phyloP scores from a whole-genome alignment of 1,140 invertebrate species.

The Zaprionus tsacasi region DNA sequence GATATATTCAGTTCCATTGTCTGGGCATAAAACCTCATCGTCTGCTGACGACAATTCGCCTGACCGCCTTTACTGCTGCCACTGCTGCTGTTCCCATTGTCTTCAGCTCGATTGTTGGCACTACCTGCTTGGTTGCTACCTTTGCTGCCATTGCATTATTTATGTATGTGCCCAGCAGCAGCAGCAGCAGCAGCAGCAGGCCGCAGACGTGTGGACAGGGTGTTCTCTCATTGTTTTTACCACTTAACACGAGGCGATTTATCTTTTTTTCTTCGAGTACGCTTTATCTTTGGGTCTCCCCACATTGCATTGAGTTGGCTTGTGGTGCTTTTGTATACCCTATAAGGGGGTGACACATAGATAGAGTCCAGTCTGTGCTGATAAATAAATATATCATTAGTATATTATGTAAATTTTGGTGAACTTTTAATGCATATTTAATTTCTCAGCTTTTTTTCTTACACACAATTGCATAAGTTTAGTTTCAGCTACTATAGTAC shows the following conservation, averaged over 20 bases:
- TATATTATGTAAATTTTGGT: too few species aligned
- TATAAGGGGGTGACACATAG: neutral
- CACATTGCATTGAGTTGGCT: neutral
- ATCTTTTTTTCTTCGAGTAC: constrained; percentile 46
- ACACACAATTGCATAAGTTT: too few species aligned
- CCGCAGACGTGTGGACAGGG: constrained; percentile 39
- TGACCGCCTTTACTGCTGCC: constrained; percentile 15
- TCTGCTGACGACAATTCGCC: constrained; percentile 33
- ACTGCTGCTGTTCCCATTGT: constrained; percentile 26
- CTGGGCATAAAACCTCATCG: constrained; percentile 41
- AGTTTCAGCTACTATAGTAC: too few species aligned
- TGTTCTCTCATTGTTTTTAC: constrained; percentile 57
- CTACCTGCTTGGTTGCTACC: neutral
- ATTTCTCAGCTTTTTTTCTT: too few species aligned
- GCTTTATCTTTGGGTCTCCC: constrained; percentile 20
- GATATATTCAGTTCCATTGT: constrained; percentile 57
- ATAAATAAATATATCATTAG: too few species aligned
- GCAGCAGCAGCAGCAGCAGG: constrained; percentile 43
- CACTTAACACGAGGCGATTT: constrained; percentile 44
- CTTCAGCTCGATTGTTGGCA: constrained; percentile 35
- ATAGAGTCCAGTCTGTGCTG: too few species aligned
- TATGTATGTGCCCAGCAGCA: constrained; percentile 51
- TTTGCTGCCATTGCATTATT: constrained; percentile 54
- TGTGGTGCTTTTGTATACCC: neutral
- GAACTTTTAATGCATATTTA: too few species aligned